Conservation (phyloP, 2,113 vertebrate species). For the Nyctibius bracteatus region DNA sequence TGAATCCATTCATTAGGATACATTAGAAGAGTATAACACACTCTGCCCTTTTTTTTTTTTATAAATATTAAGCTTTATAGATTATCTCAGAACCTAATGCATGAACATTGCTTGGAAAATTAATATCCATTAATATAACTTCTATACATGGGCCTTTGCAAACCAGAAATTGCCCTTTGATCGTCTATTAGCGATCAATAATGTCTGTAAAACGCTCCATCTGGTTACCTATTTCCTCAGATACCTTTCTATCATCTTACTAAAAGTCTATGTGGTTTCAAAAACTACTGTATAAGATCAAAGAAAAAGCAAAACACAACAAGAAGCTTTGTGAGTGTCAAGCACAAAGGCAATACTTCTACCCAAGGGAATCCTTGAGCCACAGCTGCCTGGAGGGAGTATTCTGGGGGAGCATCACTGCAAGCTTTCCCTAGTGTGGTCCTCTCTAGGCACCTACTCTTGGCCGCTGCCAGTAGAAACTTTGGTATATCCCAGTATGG, state of each 20-base stretch:
- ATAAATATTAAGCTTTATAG: neutral
- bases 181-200: neutral
- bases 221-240: neutral
- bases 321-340: neutral
- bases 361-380: neutral
- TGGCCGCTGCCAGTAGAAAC: neutral
- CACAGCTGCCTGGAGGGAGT: neutral
- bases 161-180: neutral
- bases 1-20: neutral
- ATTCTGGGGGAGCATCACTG: neutral
- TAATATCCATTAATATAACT: neutral
- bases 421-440: neutral
- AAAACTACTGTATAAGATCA: neutral
- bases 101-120: neutral
- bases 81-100: neutral
- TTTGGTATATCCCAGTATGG: neutral
- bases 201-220: neutral
- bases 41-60: neutral
- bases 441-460: neutral
- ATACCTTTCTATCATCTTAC: neutral
- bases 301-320: neutral
- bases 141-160: neutral
- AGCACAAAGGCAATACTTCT: neutral
- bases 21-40: neutral
- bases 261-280: neutral